Evolutionary conservation across 2,888 invertebrate genomes (phyloP).

Genomic region (Neoascia interrupta): DNA sequence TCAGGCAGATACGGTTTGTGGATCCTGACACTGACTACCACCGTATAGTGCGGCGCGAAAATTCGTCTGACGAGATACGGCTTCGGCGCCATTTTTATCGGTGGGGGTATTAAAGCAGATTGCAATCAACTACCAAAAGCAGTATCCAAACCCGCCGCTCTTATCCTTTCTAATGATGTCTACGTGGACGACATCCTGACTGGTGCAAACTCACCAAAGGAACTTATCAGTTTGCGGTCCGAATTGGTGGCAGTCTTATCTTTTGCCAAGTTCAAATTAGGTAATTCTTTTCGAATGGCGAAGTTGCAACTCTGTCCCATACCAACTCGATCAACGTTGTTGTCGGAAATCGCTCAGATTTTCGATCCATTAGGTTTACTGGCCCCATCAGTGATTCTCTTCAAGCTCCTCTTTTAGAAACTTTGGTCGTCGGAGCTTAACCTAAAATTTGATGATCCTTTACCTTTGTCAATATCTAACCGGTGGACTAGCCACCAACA

Average conservation of each 20-base stretch:
- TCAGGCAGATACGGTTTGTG: neutral
- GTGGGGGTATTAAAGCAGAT: neutral
- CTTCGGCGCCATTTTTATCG: neutral
- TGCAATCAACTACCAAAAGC: slow-evolving; percentile 1
- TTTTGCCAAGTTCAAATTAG: neutral
- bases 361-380: neutral
- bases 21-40: neutral
- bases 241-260: too few relatives aligned
- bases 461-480: neutral
- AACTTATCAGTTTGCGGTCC: neutral
- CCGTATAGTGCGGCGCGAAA: neutral
- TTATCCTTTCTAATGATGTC: neutral
- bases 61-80: neutral
- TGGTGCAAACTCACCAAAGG: neutral
- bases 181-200: neutral
- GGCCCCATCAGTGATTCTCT: neutral
- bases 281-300: neutral
- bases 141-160: neutral
- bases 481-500: neutral
- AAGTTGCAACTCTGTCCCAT: neutral
- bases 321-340: neutral
- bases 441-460: neutral
- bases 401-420: neutral
- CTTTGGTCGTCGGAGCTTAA: neutral
- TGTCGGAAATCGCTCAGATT: neutral